Percentiles rank a stretch among this genome's conserved stretches.
Conservation (phyloP, 2,888 invertebrate species). For the Polydesmus complanatus region DNA sequence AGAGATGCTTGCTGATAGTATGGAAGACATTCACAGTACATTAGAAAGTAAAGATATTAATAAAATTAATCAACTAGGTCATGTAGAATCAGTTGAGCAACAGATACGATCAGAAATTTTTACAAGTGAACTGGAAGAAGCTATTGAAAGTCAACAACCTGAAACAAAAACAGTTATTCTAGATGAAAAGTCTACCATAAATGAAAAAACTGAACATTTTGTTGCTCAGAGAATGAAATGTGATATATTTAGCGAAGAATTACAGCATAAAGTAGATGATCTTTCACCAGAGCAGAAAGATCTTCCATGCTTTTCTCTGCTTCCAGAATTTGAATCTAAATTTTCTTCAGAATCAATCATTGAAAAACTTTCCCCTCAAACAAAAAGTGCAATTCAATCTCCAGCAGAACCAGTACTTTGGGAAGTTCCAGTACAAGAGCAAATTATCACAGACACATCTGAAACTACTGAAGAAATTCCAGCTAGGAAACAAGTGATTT, state of each 20-base stretch:
- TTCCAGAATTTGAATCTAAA: not conserved
- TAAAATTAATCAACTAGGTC: slow-evolving; percentile 14
- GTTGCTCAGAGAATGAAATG: slow-evolving; percentile 14
- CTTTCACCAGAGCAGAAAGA: slow-evolving; percentile 18
- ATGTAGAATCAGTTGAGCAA: slow-evolving; percentile 20
- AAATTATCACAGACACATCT: slow-evolving; percentile 17
- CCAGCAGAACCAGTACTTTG: slow-evolving; percentile 18
- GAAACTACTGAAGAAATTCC: slow-evolving; percentile 20
- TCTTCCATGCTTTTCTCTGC: slow-evolving; percentile 8
- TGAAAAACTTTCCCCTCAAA: not conserved
- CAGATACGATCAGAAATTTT: slow-evolving; percentile 24
- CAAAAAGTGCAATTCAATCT: slow-evolving; percentile 11
- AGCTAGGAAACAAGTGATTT: slow-evolving; percentile 13
- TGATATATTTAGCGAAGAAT: slow-evolving; percentile 16
- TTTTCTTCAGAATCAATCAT: not conserved
- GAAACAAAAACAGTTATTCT: slow-evolving; percentile 21
- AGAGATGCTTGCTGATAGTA: not conserved
- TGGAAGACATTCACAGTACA: not conserved
- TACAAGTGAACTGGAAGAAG: slow-evolving; percentile 22
- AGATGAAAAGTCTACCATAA: not conserved
- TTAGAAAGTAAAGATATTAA: slow-evolving; percentile 4
- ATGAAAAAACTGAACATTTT: slow-evolving; percentile 14
- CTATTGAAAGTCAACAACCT: slow-evolving; percentile 22
- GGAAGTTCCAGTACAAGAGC: slow-evolving; percentile 20
- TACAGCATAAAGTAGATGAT: slow-evolving; percentile 11